phyloP scores from a whole-genome alignment of 2,113 vertebrate species.

The Zootoca vivipara region DNA sequence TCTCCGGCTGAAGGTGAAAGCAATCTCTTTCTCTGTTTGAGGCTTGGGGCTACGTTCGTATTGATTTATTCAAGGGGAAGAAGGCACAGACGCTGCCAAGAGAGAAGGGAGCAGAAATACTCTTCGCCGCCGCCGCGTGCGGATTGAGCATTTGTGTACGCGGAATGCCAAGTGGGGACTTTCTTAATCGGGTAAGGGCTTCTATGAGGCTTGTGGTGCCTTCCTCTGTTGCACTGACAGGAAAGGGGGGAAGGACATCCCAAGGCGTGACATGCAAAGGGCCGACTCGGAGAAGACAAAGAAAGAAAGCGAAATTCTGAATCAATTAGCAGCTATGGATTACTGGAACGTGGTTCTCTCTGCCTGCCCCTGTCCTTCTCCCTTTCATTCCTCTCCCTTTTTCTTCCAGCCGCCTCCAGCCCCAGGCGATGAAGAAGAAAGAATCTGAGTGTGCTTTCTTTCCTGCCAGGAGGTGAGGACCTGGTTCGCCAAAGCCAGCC shows the following conservation, averaged over 20 bases:
- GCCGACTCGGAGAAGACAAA: neutral
- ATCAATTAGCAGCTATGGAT: conserved; percentile 9
- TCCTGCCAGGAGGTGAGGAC: neutral
- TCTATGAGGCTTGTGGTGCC: neutral
- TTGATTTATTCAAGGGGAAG: conserved; percentile 13
- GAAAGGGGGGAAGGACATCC: neutral
- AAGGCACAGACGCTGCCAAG: neutral
- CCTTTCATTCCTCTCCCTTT: neutral
- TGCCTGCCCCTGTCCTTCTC: neutral
- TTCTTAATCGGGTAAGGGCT: neutral
- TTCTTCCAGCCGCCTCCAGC: neutral
- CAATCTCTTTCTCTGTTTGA: conserved; percentile 20
- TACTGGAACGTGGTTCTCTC: neutral
- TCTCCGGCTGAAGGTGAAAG: conserved; percentile 18
- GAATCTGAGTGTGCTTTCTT: neutral
- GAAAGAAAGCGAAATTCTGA: neutral
- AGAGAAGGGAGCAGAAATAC: neutral
- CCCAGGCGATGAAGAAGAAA: conserved; percentile 13
- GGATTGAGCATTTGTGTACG: neutral
- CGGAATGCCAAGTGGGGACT: conserved; percentile 14
- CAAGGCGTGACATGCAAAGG: neutral
- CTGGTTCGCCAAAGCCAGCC: neutral
- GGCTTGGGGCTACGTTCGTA: conserved; percentile 7
- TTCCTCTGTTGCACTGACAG: neutral
- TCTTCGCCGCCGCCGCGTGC: neutral